Percentiles rank a stretch among this genome's conserved stretches.
phyloP scores from a whole-genome alignment of 2,888 invertebrate species.

The Sarcophaga carnaria region DNA sequence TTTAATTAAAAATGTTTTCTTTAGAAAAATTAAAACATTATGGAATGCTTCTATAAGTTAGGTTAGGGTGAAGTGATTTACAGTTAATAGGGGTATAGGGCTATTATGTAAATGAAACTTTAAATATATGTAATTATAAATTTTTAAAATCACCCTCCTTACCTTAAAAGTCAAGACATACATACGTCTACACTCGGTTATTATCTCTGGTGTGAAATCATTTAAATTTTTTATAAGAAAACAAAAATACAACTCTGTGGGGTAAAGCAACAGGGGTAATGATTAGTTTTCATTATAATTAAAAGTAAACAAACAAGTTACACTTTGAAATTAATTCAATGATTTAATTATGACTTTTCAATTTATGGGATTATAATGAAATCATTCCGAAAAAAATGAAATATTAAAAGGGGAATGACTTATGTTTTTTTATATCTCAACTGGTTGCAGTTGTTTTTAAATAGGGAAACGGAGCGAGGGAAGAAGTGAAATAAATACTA shows the following conservation, averaged over 20 bases:
- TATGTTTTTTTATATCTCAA: too few species aligned
- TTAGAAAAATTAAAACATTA: too few species aligned
- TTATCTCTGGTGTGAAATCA: neutral
- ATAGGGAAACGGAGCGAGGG: too few species aligned
- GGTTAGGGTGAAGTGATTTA: too few species aligned
- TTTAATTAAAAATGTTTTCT: too few species aligned
- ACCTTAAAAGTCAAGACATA: too few species aligned
- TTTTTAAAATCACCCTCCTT: neutral
- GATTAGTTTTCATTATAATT: neutral
- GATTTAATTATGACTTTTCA: conserved; percentile 10
- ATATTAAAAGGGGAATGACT: neutral
- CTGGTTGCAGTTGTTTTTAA: too few species aligned
- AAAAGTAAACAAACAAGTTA: neutral
- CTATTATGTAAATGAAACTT: too few species aligned
- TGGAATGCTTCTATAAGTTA: too few species aligned
- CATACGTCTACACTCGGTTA: neutral
- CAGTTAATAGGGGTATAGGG: too few species aligned
- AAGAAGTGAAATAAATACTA: too few species aligned
- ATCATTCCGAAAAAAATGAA: neutral
- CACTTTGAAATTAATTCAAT: conserved; percentile 16
- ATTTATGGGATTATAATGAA: neutral
- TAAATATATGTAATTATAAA: neutral
- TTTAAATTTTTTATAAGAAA: neutral
- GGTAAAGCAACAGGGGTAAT: neutral
- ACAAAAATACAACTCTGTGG: neutral